Evolutionary conservation across 2,113 vertebrate genomes (phyloP).

Genomic region (Rattus rattus): DNA sequence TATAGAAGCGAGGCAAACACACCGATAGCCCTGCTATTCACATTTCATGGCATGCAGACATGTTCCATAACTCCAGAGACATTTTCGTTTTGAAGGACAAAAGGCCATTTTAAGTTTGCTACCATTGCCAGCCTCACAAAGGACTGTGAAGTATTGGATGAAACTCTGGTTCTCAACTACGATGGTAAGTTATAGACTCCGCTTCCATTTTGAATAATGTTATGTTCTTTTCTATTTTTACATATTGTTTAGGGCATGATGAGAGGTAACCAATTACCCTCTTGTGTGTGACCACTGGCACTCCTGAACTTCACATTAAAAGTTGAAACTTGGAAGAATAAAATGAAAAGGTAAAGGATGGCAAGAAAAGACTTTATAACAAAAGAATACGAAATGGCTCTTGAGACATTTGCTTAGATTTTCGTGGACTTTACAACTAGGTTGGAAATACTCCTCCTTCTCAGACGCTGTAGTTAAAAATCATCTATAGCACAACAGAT

Average conservation of each 20-base stretch:
- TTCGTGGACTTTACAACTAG: not conserved
- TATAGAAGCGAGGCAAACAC: not conserved
- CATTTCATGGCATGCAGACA: not conserved
- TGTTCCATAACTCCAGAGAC: not conserved
- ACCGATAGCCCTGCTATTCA: not conserved
- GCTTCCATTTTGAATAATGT: not conserved
- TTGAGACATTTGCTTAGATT: not conserved
- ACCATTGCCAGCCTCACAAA: not conserved
- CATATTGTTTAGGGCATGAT: not conserved
- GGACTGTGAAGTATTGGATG: not conserved
- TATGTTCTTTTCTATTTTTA: not conserved
- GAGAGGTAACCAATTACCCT: not conserved
- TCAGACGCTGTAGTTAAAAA: not conserved
- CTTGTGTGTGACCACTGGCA: not conserved
- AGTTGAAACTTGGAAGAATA: not conserved
- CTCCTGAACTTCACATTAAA: not conserved
- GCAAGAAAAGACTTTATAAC: not conserved
- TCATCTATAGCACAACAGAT: not conserved
- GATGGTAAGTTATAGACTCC: not conserved
- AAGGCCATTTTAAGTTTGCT: not conserved
- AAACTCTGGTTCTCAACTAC: not conserved
- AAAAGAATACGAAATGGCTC: not conserved
- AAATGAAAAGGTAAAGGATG: not conserved
- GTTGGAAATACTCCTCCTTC: not conserved
- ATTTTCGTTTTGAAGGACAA: conserved; percentile 1